Percentiles rank a stretch among this genome's conserved stretches.
Conservation (phyloP, 2,888 invertebrate species). For the Arge pagana region DNA sequence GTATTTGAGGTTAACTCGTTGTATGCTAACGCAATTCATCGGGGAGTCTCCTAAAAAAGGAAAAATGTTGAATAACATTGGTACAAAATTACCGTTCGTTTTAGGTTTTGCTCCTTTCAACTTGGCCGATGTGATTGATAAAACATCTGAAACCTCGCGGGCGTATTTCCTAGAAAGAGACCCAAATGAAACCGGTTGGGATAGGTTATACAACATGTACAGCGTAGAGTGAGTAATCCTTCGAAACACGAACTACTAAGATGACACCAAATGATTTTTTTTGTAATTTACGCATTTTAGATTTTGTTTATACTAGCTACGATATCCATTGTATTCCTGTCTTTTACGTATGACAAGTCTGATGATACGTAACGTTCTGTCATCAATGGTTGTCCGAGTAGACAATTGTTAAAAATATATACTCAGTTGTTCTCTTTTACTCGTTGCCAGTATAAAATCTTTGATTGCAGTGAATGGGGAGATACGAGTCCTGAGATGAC, state of each 20-base stretch:
- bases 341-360: no score
- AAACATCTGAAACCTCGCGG: background rate
- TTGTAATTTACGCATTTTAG: no score
- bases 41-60: background rate
- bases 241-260: background rate
- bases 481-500: slow-evolving; percentile 66
- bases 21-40: no score
- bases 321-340: no score
- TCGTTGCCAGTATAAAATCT: no score
- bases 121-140: background rate
- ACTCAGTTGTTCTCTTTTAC: no score
- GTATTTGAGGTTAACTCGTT: no score
- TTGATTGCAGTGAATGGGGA: slow-evolving; percentile 69
- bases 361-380: no score
- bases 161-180: background rate
- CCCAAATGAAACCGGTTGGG: slow-evolving; percentile 57
- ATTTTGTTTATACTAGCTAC: no score
- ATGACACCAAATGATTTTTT: no score
- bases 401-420: no score
- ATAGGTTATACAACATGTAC: slow-evolving; percentile 61
- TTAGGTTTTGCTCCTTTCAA: background rate
- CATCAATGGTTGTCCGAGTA: no score
- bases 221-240: slow-evolving; percentile 55
- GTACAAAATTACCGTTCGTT: background rate
- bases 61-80: slow-evolving; percentile 3